Base-by-base conservation (phyloP, 1,140 invertebrate genomes). In the Bombyx mandarina region DNA sequence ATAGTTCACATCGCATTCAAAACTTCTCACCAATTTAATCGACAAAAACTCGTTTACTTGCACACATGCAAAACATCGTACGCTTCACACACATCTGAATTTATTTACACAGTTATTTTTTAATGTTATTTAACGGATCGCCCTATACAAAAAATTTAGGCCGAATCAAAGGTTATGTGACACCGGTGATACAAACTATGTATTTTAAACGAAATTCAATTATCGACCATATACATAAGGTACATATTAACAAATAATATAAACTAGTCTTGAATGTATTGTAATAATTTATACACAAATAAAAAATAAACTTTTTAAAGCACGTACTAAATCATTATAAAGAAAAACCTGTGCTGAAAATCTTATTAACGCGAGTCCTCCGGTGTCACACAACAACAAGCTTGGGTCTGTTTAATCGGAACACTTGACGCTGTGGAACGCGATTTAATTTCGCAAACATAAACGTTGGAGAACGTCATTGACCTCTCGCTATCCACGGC, bases 41-140 rank as follows among this genome's bases (percentile, higher is more conserved):
- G 60, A 69, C 63, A 67, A 56, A 61, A 65, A 67, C 56, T 63
- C 57, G 54, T 60, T 56, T 62, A 70, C 69, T 80, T 73, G 75
- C 75, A 73, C 58, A 73, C 83, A 86, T 86, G 83, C 83, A 74
- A 58, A 72, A 73, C 67, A 75, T 71, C 61, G 67, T 65, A 57
- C 67, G 59, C 53, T 56, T 65, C 58, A 58, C 60, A 60, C 26
- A 35, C 26, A 35, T 35, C 26, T 59, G 52, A 51, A 64, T 70
- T 60, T 76, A 63, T 67, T 62, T 68, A 68, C 61, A 71, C 63
- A 76, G 59, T 51, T 51, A 51, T 51, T 51, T 35, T 35, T 35
- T 8, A 8, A 51, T 3, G 8, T 9, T n/a, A 9, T 35, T 6
- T 8, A 26, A 9, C 18, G 8, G 22, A 35, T 51, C 26, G 7